phyloP scores from a whole-genome alignment of 2,888 invertebrate species.

The Cecidostiba fungosa region DNA sequence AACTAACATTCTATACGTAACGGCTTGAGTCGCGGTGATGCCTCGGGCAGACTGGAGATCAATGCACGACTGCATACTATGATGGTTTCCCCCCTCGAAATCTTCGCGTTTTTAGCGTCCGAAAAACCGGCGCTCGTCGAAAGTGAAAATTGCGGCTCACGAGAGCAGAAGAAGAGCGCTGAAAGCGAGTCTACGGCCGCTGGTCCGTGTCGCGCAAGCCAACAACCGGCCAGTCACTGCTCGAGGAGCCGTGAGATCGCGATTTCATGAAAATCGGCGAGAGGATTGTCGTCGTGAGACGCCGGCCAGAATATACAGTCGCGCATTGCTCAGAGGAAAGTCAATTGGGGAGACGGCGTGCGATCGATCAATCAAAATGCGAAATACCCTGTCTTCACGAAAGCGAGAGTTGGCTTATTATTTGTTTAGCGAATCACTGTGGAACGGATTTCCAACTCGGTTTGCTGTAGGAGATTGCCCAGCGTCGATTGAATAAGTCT shows the following conservation, averaged over 20 bases:
- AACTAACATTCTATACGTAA: neutral
- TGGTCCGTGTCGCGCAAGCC: conserved; percentile 25
- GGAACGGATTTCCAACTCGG: neutral
- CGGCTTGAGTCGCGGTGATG: neutral
- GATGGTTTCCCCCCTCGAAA: neutral
- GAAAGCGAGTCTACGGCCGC: conserved; percentile 29
- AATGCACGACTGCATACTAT: neutral
- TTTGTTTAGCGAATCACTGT: neutral
- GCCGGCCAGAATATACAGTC: neutral
- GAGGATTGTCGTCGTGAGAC: conserved; percentile 13
- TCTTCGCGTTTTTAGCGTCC: conserved; percentile 1
- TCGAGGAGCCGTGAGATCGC: conserved; percentile 22
- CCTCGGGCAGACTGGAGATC: neutral
- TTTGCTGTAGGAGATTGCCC: too few relatives aligned
- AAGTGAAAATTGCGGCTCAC: conserved; percentile 34
- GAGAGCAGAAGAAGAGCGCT: conserved; percentile 5
- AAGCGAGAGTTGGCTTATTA: conserved; percentile 24
- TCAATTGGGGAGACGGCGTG: neutral
- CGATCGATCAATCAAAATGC: conserved; percentile 14
- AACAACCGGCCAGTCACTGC: conserved; percentile 3
- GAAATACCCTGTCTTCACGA: neutral
- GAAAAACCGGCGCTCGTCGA: conserved; percentile 24
- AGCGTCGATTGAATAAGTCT: neutral
- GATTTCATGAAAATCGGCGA: conserved; percentile 22
- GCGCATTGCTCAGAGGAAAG: neutral